These are phyloP conservation scores for Frankliniella intonsa DNA, from an alignment of 2,888 invertebrate species.

Conservation along the genomic window DNA sequence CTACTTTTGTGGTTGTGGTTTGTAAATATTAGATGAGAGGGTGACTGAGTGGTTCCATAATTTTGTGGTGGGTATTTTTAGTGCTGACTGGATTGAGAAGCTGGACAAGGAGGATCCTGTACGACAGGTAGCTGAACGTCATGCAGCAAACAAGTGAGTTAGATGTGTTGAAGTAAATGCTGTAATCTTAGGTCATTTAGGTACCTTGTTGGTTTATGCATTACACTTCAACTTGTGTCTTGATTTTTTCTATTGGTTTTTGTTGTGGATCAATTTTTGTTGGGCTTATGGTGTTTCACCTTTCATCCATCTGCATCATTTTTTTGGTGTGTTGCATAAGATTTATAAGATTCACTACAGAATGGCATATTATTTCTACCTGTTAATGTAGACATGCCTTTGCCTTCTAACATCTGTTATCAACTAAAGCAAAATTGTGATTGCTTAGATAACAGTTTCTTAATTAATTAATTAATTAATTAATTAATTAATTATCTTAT, in stretches of 20 bases:
- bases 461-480: neutral
- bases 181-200: neutral
- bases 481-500: conserved; percentile 11
- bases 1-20: neutral
- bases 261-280: neutral
- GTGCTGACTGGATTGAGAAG: conserved; percentile 38
- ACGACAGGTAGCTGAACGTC: conserved; percentile 51
- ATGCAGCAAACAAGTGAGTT: conserved; percentile 51
- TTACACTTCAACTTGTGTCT: neutral
- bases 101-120: conserved; percentile 47
- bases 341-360: too few species aligned
- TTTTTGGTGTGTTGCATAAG: neutral
- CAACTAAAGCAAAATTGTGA: neutral
- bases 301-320: neutral
- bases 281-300: neutral
- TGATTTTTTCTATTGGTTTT: neutral
- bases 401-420: neutral
- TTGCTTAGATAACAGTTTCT: neutral
- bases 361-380: neutral
- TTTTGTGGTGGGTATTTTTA: conserved; percentile 33
- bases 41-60: neutral
- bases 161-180: neutral
- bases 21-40: neutral
- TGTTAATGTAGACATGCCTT: neutral
- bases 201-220: conserved; percentile 28